Evolutionary conservation across 2,888 invertebrate genomes (phyloP), one percentile per base, ranked within the genome.

Genomic region (Aphelenchoides bicaudatus): DNA sequence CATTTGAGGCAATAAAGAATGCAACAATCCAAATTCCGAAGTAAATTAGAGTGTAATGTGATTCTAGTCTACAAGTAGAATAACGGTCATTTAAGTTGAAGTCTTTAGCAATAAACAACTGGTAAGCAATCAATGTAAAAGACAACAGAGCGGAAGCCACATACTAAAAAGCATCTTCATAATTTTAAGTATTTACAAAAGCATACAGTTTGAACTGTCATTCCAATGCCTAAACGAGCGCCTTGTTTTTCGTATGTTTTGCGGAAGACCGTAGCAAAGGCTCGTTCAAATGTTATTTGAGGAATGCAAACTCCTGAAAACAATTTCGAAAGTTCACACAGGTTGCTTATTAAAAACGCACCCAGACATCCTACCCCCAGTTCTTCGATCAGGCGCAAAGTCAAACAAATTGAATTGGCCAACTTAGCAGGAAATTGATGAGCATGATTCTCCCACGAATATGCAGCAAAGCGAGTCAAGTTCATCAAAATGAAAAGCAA

Each of bases 181-280:
- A 43, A 21, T 19, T 10, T 19, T 21, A 21, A 43, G 16, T 8
- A 43, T 8, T 6, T 10, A n/a, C 16, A 25, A 6, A 25, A n/a
- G 23, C 43, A 8, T 10, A 43, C 43, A 19, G 43, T 43, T 25
- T 43, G 10, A 8, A 43, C 8, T n/a, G 43, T 43, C 43, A 43
- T 43, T 21, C 10, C 23, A 19, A 43, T n/a, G 10, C 43, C 43
- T 25, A 43, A 43, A 6, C n/a, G 6, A 10, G 43, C 10, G 8
- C 43, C 43, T 19, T 43, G 23, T 19, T 21, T 43, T 19, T 48
- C 48, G 29, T 48, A 48, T 10, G 29, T 48, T 3, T n/a, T n/a
- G 4, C 48, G 48, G 16, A 29, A 48, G 29, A 48, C 48, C 8
- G 48, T 48, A 3, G 48, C 48, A 48, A 48, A 29, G 5, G 48